These are phyloP conservation scores for Echinarachnius parma DNA, from an alignment of 53 echinoderm and acorn worm species.

Conservation along the genomic window DNA sequence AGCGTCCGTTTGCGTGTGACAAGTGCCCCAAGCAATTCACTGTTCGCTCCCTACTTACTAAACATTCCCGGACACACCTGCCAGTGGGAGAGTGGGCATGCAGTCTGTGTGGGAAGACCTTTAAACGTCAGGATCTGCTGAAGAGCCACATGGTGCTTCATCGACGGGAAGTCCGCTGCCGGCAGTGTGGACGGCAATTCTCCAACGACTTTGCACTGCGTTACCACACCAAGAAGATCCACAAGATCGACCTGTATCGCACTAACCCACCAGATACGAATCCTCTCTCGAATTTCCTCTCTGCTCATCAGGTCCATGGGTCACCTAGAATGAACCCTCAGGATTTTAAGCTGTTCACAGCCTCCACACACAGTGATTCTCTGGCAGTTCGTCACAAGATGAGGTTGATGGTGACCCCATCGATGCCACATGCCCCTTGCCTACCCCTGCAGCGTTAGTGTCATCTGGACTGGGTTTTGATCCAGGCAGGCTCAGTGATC, in stretches of 20 bases:
- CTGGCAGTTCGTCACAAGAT: too few relatives aligned
- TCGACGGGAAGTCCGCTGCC: constrained; percentile 1
- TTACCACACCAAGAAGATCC: constrained; percentile 30
- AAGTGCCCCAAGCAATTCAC: constrained; percentile 9
- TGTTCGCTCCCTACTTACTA: not conserved
- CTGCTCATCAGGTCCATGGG: too few relatives aligned
- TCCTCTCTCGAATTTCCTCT: too few relatives aligned
- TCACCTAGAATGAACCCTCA: too few relatives aligned
- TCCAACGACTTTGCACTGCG: not conserved
- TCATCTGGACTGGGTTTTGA: too few relatives aligned
- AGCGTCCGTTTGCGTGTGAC: not conserved
- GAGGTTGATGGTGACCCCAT: too few relatives aligned
- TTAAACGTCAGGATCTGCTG: constrained; percentile 14
- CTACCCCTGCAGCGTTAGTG: too few relatives aligned
- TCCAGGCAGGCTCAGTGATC: constrained; percentile 34
- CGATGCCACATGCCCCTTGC: too few relatives aligned
- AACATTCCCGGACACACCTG: constrained; percentile 10
- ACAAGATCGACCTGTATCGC: constrained; percentile 31
- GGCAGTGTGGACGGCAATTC: constrained; percentile 1
- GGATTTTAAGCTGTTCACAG: too few relatives aligned
- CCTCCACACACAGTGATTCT: too few relatives aligned
- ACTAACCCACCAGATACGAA: too few relatives aligned
- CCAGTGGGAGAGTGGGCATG: not conserved
- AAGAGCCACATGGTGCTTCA: constrained; percentile 23
- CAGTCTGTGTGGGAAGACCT: constrained; percentile 8